phyloP scores from a whole-genome alignment of 2,113 vertebrate genomes.

The Poicephalus meyeri region DNA sequence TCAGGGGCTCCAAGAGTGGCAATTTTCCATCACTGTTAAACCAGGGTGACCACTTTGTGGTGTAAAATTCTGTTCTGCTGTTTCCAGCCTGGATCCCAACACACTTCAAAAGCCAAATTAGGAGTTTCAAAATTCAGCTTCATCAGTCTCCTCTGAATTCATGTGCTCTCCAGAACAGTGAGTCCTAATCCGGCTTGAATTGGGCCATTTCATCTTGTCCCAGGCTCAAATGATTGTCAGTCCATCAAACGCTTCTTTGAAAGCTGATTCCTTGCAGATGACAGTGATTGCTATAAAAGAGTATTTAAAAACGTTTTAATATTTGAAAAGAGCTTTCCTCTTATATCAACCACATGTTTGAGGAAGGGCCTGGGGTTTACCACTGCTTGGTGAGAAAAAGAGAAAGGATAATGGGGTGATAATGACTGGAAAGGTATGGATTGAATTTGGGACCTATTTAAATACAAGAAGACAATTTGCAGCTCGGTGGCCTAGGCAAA shows the following conservation, averaged over 20 bases:
- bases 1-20: background rate
- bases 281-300: constrained; percentile 13
- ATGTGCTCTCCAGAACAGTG: constrained; percentile 25
- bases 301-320: constrained; percentile 49
- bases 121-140: constrained; percentile 8
- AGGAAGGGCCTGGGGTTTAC: constrained; percentile 49
- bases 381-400: constrained; percentile 45
- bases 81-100: background rate
- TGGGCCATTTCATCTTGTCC: constrained; percentile 13
- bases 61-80: background rate
- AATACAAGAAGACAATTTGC: constrained; percentile 40
- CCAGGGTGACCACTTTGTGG: fast-evolving
- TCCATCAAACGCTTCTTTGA: constrained; percentile 51
- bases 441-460: constrained; percentile 48
- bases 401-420: constrained; percentile 57
- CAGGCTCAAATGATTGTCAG: constrained; percentile 13
- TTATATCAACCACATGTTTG: constrained; percentile 63
- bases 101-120: background rate
- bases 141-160: background rate
- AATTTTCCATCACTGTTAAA: background rate
- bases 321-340: constrained; percentile 40
- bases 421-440: constrained; percentile 54
- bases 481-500: background rate
- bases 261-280: constrained; percentile 62
- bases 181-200: background rate